A percentile compares a stretch with the other conserved stretches of the same genome.
Evolutionary conservation across 2,113 vertebrate genomes (phyloP).

Genomic region (Tor tambroides): DNA sequence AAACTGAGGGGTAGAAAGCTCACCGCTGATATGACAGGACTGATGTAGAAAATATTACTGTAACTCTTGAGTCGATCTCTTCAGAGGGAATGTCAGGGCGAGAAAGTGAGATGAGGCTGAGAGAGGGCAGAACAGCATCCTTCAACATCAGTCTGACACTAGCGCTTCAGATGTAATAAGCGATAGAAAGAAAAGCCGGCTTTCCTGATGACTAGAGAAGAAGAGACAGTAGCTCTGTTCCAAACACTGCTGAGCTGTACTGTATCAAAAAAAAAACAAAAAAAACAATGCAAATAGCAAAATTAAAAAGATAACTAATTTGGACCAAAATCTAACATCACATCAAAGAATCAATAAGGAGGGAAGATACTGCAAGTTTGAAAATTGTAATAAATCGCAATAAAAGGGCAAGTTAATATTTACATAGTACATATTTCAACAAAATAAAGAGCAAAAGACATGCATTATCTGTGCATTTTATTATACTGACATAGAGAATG

Average conservation of each 20-base stretch:
- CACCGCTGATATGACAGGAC: background rate
- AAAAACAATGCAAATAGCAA: background rate
- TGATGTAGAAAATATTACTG: background rate
- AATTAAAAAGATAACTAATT: background rate
- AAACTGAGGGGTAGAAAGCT: constrained; percentile 4
- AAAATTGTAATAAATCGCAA: background rate
- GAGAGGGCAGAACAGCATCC: background rate
- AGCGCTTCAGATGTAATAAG: background rate
- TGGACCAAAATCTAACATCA: background rate
- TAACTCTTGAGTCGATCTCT: background rate
- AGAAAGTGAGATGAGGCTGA: background rate
- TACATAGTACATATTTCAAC: background rate
- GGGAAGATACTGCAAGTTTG: background rate
- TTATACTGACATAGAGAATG: background rate
- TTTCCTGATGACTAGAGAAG: background rate
- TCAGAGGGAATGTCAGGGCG: background rate
- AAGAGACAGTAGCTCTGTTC: background rate
- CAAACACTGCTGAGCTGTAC: constrained; percentile 8
- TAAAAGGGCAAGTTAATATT: too few relatives aligned
- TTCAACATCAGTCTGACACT: constrained; percentile 4
- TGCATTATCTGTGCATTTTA: background rate
- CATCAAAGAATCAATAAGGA: background rate
- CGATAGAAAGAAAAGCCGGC: background rate
- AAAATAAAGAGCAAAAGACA: background rate
- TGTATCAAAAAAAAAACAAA: background rate